Evolutionary conservation across 2,888 invertebrate genomes (phyloP), one percentile per base, ranked within the genome.

Genomic region (Hedya salicella): DNA sequence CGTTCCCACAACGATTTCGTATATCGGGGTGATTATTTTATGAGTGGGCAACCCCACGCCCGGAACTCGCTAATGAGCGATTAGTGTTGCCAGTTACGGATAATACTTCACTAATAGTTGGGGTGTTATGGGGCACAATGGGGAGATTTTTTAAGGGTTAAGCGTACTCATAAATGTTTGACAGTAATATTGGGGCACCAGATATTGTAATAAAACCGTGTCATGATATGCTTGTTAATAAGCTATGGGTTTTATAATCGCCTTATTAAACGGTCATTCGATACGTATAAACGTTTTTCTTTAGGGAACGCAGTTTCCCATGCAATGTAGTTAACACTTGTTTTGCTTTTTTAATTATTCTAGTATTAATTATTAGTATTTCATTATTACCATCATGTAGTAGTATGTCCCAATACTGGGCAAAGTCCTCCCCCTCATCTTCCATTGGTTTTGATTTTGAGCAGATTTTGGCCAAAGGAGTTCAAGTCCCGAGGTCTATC

Each of bases 31-130:
- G 72, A 71, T 73, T 75, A 69, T 73, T 69, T 66, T 69, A 68
- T 69, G 69, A 73, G 72, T 70, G 73, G 76, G 76, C 75, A 79
- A 79, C 79, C 78, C 78, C 74, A 70, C 70, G 73, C 88, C n/a
- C 89, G 88, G 89, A 87, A 89, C 87, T 79, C 78, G 79, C 80
- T 91, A 91, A 91, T 87, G 89, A 87, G 86, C 90, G 91, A 91
- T 91, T 90, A 91, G 89, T 88, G 88, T 89, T 89, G 84, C 89
- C 87, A 89, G 87, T 88, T 87, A 84, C 81, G 86, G 87, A 87
- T 90, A 90, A 91, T 88, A 82, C 88, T 78, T 71, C 74, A 76
- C 82, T 89, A 89, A 89, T 89, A 86, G 88, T 75, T 80, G 82
- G 89, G 88, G 90, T 83, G 87, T 82, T 78, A 70, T 72, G 73